Evolutionary conservation across 2,888 invertebrate genomes (phyloP), one percentile per base, ranked within the genome.

Genomic region (Frankliniella fusca): DNA sequence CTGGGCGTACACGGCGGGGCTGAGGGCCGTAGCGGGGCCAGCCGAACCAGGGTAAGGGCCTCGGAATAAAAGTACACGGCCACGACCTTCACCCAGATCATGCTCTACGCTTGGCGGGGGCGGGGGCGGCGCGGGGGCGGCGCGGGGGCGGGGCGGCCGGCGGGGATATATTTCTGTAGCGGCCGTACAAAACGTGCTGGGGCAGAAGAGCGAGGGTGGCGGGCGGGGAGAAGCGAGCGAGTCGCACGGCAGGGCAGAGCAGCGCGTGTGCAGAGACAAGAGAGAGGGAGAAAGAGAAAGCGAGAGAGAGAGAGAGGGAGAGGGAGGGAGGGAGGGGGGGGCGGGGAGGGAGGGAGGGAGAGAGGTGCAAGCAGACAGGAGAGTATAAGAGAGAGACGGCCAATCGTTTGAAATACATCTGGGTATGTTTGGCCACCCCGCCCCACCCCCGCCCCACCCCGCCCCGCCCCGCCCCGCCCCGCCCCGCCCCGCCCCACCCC

Each of bases 361-460:
- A 28, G 48, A 48, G n/a, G 84, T 83, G 84, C 54, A 83, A 82
- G 83, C 82, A 84, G 83, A 65, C 81, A 83, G 65, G 83, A 82
- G 84, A 84, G 83, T 84, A n/a, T n/a, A 81, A 82, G 84, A 81
- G 80, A 82, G 82, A 81, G 65, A 70, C 80, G 81, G 83, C 81
- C 81, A 83, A 82, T 85, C 85, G 85, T 85, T 85, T 85, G 86
- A 86, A 86, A 85, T 85, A 84, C 86, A 86, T 86, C 84, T 84
- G 84, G 84, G 84, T 61, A 18, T 61, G 61, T 61, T 61, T 61
- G 61, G 61, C 61, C 15, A 20, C n/a, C n/a, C n/a, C n/a, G n/a
- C n/a, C n/a, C n/a, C n/a, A n/a, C n/a, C n/a, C n/a, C n/a, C n/a
- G n/a, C 38, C 38, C 38, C 38, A 38, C 38, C 38, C 38, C 38